phyloP scores from a whole-genome alignment of 1,140 invertebrate species.

The Vanessa atalanta region DNA sequence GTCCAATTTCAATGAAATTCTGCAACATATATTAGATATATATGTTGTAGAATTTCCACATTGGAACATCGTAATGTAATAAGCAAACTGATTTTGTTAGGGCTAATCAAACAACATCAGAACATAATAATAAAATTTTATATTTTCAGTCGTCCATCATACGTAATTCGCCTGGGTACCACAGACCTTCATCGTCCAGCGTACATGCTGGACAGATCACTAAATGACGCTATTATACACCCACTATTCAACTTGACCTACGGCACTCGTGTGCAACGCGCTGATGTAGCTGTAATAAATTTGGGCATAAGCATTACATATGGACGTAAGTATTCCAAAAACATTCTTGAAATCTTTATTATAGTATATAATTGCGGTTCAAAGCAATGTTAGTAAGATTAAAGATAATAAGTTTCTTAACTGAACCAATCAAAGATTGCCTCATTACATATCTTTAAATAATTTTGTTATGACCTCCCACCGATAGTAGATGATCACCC shows the following conservation, averaged over 20 bases:
- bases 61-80: too few species aligned
- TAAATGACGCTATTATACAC: background rate
- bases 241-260: background rate
- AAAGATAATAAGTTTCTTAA: too few species aligned
- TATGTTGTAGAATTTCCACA: too few species aligned
- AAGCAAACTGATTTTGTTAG: too few species aligned
- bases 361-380: background rate
- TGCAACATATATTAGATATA: too few species aligned
- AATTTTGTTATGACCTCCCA: too few species aligned
- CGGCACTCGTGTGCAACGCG: background rate
- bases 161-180: constrained; percentile 7
- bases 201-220: background rate
- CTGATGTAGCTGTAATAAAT: background rate
- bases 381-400: background rate
- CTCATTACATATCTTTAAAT: too few species aligned
- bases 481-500: too few species aligned
- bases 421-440: too few species aligned
- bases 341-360: background rate
- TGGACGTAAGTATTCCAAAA: background rate
- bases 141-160: constrained; percentile 6
- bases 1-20: too few species aligned
- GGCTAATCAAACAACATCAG: too few species aligned
- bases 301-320: background rate
- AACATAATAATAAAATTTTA: background rate
- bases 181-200: constrained; percentile 3